A percentile compares a stretch with the other conserved stretches of the same genome.
phyloP scores from a whole-genome alignment of 64 coral and sea anemone species.

The Actinia equina region DNA sequence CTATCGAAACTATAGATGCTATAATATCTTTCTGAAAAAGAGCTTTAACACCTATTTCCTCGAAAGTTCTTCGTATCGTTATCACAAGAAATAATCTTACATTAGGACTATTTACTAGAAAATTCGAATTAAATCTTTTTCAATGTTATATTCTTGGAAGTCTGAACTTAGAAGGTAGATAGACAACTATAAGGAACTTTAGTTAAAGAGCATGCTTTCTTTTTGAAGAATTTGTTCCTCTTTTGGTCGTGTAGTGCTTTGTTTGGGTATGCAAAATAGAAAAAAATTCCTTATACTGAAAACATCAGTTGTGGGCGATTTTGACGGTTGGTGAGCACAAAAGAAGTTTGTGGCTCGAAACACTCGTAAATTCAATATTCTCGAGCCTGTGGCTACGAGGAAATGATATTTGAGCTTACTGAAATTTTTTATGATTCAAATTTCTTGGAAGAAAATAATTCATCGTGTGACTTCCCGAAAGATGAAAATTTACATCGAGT shows the following conservation, averaged over 20 bases:
- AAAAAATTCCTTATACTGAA: not conserved
- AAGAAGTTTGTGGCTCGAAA: slow-evolving; percentile 1
- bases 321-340: not conserved
- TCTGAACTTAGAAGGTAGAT: not conserved
- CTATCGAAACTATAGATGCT: not conserved
- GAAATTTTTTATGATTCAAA: not conserved
- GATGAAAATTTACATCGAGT: not conserved
- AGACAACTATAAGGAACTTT: not conserved
- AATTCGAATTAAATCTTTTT: not conserved
- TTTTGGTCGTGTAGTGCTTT: not conserved
- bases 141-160: not conserved
- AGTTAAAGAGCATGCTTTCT: not conserved
- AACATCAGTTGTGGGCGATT: not conserved
- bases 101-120: not conserved
- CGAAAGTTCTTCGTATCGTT: not conserved
- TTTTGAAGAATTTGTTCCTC: not conserved
- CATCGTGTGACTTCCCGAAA: slow-evolving; percentile 59
- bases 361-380: slow-evolving; percentile 3
- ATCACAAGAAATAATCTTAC: not conserved
- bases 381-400: not conserved
- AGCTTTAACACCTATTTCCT: not conserved
- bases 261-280: slow-evolving; percentile 4
- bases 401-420: not conserved
- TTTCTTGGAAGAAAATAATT: not conserved
- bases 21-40: not conserved